Evolutionary conservation across 2,888 invertebrate species (phyloP).

Genomic region (Thymelicus lineola): DNA sequence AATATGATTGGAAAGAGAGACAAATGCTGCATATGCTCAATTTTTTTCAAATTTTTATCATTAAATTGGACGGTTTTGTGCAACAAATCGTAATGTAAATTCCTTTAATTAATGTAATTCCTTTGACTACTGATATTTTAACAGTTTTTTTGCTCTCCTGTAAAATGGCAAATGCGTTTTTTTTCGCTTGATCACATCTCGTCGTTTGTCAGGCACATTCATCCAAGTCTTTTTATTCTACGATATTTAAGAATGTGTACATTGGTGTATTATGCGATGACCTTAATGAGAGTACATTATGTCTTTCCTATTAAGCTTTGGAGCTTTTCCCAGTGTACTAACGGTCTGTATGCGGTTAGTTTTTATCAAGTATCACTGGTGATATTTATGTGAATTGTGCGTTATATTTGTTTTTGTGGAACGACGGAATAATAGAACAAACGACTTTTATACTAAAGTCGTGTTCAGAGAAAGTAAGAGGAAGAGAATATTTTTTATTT

Average conservation of each 20-base stretch:
- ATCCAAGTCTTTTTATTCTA: conserved; percentile 27
- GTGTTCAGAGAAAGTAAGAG: too few species aligned
- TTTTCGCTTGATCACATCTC: neutral
- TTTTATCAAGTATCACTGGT: conserved; percentile 22
- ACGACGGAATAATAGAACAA: neutral
- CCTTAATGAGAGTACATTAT: conserved; percentile 37
- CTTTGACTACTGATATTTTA: too few species aligned
- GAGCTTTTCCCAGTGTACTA: conserved; percentile 30
- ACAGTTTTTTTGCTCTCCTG: too few species aligned
- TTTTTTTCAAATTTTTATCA: too few species aligned
- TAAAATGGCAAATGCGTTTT: neutral
- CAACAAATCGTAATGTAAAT: too few species aligned
- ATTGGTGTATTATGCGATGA: conserved; percentile 37
- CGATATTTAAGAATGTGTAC: conserved; percentile 35
- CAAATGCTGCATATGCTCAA: too few species aligned
- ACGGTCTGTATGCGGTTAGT: conserved; percentile 22
- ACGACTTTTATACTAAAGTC: neutral
- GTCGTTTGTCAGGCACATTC: neutral
- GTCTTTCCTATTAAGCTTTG: conserved; percentile 36
- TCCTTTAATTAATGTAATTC: too few species aligned
- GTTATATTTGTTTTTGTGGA: neutral
- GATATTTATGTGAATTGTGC: neutral
- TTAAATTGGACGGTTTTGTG: too few species aligned
- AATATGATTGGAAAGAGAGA: too few species aligned
- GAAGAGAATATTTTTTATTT: too few species aligned